Base-by-base conservation (phyloP, 2,113 vertebrate species). In the Macquaria australasica region DNA sequence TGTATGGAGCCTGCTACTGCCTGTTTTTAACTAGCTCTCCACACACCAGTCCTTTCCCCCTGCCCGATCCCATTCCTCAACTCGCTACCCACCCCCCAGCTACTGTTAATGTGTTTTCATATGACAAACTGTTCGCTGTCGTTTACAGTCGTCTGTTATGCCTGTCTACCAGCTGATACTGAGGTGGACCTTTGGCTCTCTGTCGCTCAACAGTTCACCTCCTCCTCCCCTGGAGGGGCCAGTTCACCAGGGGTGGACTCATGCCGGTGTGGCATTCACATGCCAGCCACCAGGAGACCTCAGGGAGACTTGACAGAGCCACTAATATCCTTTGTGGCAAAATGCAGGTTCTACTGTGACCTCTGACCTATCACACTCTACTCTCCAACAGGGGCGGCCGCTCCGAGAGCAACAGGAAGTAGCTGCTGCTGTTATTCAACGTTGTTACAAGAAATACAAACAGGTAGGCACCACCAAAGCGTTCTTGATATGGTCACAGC, bases 391-490 rank as follows among this genome's bases (percentile, higher is more conserved):
- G 98, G 98, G 97, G 88, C 97, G 97, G 89, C 97, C 98, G 58
- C 95, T 99, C 89, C 94, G 96, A 92, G 98, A 99, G 81, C 98
- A 99, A 95, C 98, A 99, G 79, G 98, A 99, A 93, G 98, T 99
- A 89, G 98, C 98, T 41, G 97, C 98, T 0, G 97, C 98, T 79
- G 97, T 99, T 89, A 99, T 99, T 93, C 98, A 99, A 91, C 97
- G 98, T 82, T 99, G 98, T 92, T 99, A 99, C 96, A 97, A 98
- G 92, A 99, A 99, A 93, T 99, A 99, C 88, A 99, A 98, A 94
- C 98, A 99, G 98, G 98, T 99, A 97, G 95, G 93, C 3, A 0
- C 50, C 48, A 1, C 7, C 12, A 51, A 60, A 55, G 16, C 41
- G 12, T 34, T 73, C n/a, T 39, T 31, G 73, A 69, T 31, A 43